These are phyloP conservation scores for Philotrypesis tridentata DNA, from an alignment of 1,140 invertebrate species.

Conservation along the genomic window DNA sequence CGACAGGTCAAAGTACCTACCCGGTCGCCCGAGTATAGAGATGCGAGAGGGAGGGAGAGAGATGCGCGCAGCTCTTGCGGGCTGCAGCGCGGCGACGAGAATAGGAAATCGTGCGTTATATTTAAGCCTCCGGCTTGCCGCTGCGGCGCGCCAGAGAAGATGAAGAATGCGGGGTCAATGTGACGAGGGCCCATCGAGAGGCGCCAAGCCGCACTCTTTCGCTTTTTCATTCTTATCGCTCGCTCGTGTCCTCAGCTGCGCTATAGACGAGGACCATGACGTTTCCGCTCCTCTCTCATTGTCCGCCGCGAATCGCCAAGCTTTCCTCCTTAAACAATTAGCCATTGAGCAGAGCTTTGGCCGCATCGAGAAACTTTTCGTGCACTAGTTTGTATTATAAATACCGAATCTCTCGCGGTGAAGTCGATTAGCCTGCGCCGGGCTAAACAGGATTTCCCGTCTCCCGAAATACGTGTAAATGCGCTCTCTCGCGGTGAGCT, in stretches of 20 bases:
- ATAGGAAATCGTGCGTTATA: constrained; percentile 41
- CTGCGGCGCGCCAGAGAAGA: neutral
- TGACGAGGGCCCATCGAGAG: constrained; percentile 26
- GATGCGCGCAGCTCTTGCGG: neutral
- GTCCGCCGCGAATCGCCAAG: too few species aligned
- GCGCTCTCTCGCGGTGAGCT: too few species aligned
- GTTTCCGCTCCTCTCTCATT: too few species aligned
- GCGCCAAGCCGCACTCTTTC: too few species aligned
- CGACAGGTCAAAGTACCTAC: neutral
- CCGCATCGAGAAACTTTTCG: too few species aligned
- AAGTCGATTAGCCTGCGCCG: neutral
- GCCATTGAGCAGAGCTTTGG: too few species aligned
- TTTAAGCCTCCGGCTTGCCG: neutral
- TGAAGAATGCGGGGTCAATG: constrained; percentile 49
- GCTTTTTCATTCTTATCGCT: neutral
- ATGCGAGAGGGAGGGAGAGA: neutral
- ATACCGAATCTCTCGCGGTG: too few species aligned
- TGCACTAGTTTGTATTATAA: too few species aligned
- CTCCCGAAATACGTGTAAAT: constrained; percentile 16
- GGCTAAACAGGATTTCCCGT: constrained; percentile 20
- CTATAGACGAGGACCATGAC: too few species aligned
- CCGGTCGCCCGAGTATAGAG: too few species aligned
- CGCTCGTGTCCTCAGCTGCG: too few species aligned
- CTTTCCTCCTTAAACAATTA: too few species aligned
- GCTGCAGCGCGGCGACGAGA: constrained; percentile 40